A percentile compares a stretch with the other conserved stretches of the same genome.
Conservation (phyloP, 2,113 vertebrate species). For the Clinocottus analis region DNA sequence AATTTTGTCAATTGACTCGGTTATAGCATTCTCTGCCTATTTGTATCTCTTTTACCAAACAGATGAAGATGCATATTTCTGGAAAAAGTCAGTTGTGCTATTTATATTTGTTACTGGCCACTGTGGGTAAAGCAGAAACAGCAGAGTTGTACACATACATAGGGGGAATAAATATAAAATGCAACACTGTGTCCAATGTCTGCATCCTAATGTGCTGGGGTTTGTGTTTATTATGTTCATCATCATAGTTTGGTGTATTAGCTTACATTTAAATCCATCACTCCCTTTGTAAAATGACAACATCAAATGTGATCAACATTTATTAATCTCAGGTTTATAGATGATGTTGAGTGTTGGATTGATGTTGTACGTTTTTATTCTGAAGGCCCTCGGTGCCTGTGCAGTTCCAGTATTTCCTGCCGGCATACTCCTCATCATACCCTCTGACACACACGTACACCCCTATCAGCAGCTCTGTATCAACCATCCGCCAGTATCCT, state of each 20-base stretch:
- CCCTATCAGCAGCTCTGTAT: conserved; percentile 96
- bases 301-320: background rate
- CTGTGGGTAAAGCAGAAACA: background rate
- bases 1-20: background rate
- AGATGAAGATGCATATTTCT: background rate
- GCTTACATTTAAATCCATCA: background rate
- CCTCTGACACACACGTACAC: conserved; percentile 95
- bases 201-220: too few species aligned
- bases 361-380: conserved; percentile 11
- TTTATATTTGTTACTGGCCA: background rate
- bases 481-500: conserved; percentile 95
- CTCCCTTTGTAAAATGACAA: background rate
- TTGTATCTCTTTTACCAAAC: background rate
- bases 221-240: too few species aligned
- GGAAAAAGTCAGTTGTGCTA: background rate
- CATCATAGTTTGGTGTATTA: background rate
- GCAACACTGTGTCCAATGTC: too few species aligned
- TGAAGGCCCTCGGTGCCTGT: conserved; percentile 92
- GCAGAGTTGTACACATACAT: too few species aligned
- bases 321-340: background rate
- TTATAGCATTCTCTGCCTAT: background rate
- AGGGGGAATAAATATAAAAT: too few species aligned
- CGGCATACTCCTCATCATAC: conserved; percentile 92
- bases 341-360: conserved; percentile 14
- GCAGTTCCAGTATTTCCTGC: conserved; percentile 97